A percentile compares a stretch with the other conserved stretches of the same genome.
Conservation (phyloP, 2,113 vertebrate genomes). For the Centrocercus urophasianus region DNA sequence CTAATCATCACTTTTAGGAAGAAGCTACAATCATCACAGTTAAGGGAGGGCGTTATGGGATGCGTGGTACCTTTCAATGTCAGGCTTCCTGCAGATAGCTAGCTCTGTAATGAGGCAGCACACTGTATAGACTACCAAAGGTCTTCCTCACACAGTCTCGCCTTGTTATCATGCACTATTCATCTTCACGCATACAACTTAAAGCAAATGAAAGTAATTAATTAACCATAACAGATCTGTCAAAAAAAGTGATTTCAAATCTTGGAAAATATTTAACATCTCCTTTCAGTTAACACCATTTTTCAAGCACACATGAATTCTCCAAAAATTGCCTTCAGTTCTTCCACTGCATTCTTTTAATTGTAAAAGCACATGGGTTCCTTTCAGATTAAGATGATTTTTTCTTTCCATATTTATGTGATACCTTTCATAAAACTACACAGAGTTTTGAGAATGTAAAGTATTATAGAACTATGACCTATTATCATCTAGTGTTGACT, state of each 20-base stretch:
- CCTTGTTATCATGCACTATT: constrained; percentile 76
- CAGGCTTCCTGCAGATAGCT: constrained; percentile 85
- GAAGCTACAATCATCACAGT: constrained; percentile 95
- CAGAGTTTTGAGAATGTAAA: constrained; percentile 26
- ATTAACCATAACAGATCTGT: constrained; percentile 79
- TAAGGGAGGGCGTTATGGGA: constrained; percentile 89
- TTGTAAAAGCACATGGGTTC: constrained; percentile 48
- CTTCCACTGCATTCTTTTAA: constrained; percentile 40
- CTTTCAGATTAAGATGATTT: constrained; percentile 19
- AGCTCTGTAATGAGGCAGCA: constrained; percentile 86
- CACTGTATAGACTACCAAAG: constrained; percentile 81
- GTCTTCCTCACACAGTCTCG: constrained; percentile 78
- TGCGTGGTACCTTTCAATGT: constrained; percentile 86
- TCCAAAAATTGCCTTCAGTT: not conserved
- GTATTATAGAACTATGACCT: not conserved
- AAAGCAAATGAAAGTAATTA: constrained; percentile 82
- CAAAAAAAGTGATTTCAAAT: constrained; percentile 78
- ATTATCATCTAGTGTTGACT: not conserved
- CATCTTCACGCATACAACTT: constrained; percentile 79
- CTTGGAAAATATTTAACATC: constrained; percentile 72
- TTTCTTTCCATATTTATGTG: not conserved
- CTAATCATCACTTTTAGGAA: constrained; percentile 96
- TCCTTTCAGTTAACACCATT: constrained; percentile 53
- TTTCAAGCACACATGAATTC: accelerated
- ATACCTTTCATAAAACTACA: constrained; percentile 29